These are phyloP conservation scores for Lichenostomus cassidix DNA, from an alignment of 2,113 vertebrate genomes.

Conservation along the genomic window DNA sequence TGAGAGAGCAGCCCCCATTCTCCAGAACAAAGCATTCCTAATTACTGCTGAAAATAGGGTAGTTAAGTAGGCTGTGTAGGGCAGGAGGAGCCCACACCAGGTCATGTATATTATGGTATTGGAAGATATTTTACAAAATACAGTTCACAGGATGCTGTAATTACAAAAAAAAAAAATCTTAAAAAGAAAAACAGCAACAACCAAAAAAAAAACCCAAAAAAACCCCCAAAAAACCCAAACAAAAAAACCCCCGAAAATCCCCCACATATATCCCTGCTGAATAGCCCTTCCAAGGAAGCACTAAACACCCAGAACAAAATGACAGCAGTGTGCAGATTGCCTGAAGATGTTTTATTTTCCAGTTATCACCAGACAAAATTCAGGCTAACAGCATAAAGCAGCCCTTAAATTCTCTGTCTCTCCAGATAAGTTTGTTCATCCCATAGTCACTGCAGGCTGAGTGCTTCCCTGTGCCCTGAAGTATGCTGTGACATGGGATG, in stretches of 20 bases:
- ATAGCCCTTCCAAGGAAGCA: background rate
- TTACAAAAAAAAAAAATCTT: background rate
- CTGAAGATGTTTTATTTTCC: background rate
- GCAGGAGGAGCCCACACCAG: background rate
- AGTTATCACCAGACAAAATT: background rate
- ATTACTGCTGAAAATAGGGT: background rate
- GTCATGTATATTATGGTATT: background rate
- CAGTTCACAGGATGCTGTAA: background rate
- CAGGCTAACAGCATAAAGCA: background rate
- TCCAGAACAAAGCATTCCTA: background rate
- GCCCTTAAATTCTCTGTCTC: background rate
- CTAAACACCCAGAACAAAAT: background rate
- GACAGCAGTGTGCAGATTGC: background rate
- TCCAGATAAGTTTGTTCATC: background rate
- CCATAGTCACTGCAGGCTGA: background rate
- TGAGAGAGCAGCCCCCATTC: fast-evolving
- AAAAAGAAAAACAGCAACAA: background rate
- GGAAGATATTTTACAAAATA: background rate
- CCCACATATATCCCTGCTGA: background rate
- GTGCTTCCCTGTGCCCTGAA: background rate
- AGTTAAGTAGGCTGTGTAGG: background rate
- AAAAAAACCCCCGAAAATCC: too few relatives aligned
- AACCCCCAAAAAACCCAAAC: too few relatives aligned
- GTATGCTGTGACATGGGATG: background rate
- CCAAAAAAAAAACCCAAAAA: too few relatives aligned